phyloP scores from a whole-genome alignment of 1,140 invertebrate species.

The Hirudo medicinalis region DNA sequence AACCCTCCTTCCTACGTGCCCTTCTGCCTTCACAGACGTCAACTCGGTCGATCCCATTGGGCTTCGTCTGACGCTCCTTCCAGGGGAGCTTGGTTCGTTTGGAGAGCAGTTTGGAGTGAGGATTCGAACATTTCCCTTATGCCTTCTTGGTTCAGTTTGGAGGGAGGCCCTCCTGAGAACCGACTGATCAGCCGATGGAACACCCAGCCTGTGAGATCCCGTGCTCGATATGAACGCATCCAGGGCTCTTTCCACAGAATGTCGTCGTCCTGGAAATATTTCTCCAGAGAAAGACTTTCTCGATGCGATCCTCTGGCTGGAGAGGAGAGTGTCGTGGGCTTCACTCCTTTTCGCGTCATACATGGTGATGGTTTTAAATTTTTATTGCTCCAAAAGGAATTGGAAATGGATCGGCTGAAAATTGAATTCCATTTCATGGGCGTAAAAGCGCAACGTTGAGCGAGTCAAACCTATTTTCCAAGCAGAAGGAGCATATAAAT shows the following conservation, averaged over 20 bases:
- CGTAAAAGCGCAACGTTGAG: too few relatives aligned
- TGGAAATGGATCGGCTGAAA: too few relatives aligned
- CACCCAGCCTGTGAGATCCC: conserved; percentile 9
- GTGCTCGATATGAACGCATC: conserved; percentile 7
- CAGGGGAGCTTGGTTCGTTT: background rate
- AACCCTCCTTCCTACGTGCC: conserved; percentile 3
- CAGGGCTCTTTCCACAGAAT: conserved; percentile 13
- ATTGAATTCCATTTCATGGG: too few relatives aligned
- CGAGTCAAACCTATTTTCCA: too few relatives aligned
- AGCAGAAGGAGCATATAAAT: too few relatives aligned
- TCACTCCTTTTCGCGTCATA: too few relatives aligned
- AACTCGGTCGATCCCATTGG: conserved; percentile 5
- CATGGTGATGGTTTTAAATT: too few relatives aligned
- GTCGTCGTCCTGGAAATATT: conserved; percentile 16
- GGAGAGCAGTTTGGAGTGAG: too few relatives aligned
- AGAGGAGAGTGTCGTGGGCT: too few relatives aligned
- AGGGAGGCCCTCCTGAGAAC: conserved; percentile 7
- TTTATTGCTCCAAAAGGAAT: too few relatives aligned
- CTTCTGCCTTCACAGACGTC: background rate
- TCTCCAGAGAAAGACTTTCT: conserved; percentile 13
- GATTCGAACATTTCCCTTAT: too few relatives aligned
- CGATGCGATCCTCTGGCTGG: background rate
- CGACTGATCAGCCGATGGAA: conserved; percentile 6
- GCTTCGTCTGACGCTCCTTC: background rate
- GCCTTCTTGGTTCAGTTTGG: conserved; percentile 10